phyloP scores from a whole-genome alignment of 2,113 vertebrate genomes.

The Fregata magnificens region DNA sequence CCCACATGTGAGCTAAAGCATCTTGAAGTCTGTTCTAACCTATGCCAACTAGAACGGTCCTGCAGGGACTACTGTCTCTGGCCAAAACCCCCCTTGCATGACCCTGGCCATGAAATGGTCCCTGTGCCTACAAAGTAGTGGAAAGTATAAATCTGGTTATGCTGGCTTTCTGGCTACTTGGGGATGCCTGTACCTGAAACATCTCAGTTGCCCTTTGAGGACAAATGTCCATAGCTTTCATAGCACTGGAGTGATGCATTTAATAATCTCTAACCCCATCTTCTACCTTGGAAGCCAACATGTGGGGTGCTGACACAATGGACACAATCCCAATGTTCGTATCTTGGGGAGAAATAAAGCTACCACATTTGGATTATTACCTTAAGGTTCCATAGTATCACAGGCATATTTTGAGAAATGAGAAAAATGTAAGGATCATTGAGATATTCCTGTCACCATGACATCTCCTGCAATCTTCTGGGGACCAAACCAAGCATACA shows the following conservation, averaged over 20 bases:
- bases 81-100: background rate
- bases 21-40: background rate
- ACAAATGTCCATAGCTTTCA: background rate
- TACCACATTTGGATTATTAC: background rate
- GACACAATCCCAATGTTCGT: accelerated
- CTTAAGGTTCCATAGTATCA: background rate
- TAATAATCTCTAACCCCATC: background rate
- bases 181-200: background rate
- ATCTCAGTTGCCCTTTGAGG: background rate
- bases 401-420: background rate
- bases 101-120: accelerated
- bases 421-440: background rate
- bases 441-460: background rate
- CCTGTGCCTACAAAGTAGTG: background rate
- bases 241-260: background rate
- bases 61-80: background rate
- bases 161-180: background rate
- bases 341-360: background rate
- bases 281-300: background rate
- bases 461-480: background rate
- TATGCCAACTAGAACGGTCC: background rate
- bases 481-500: background rate
- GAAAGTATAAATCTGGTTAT: background rate
- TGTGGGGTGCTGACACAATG: background rate
- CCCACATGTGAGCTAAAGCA: background rate